A percentile compares a stretch with the other conserved stretches of the same genome.
phyloP scores from a whole-genome alignment of 35 echinoderm and acorn worm species.

The Apostichopus japonicus region DNA sequence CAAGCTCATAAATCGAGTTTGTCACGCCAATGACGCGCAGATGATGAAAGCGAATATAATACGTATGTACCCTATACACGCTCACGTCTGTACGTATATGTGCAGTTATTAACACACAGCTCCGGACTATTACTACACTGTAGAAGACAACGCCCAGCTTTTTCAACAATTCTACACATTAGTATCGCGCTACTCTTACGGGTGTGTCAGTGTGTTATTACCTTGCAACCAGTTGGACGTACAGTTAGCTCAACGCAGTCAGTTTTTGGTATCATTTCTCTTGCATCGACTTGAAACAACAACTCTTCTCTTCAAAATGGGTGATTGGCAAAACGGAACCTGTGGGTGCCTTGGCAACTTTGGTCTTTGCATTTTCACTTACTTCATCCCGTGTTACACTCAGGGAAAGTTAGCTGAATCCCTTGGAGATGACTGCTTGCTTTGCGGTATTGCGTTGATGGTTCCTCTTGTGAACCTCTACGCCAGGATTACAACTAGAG shows the following conservation, averaged over 20 bases:
- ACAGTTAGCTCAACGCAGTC: neutral
- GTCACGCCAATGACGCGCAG: constrained; percentile 3
- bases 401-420: constrained; percentile 85
- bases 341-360: constrained; percentile 92
- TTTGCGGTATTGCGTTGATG: constrained; percentile 80
- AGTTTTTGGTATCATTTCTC: neutral
- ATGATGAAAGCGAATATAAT: neutral
- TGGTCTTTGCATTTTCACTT: constrained; percentile 92
- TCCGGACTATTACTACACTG: too few relatives aligned
- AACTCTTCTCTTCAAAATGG: constrained; percentile 76
- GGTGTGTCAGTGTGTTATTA: too few relatives aligned
- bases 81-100: too few relatives aligned
- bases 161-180: too few relatives aligned
- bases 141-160: too few relatives aligned
- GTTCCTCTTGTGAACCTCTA: constrained; percentile 85
- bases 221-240: too few relatives aligned
- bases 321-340: constrained; percentile 90
- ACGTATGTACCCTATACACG: too few relatives aligned
- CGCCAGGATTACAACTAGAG: constrained; percentile 75
- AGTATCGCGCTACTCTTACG: too few relatives aligned
- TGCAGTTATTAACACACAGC: too few relatives aligned
- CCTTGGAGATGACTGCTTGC: constrained; percentile 89
- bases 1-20: neutral
- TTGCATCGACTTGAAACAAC: neutral
- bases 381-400: constrained; percentile 82